Percentiles rank a stretch among this genome's conserved stretches.
These are phyloP conservation scores for Brachyhypopomus occidentalis DNA, from an alignment of 2,113 vertebrate genomes.

Conservation along the genomic window DNA sequence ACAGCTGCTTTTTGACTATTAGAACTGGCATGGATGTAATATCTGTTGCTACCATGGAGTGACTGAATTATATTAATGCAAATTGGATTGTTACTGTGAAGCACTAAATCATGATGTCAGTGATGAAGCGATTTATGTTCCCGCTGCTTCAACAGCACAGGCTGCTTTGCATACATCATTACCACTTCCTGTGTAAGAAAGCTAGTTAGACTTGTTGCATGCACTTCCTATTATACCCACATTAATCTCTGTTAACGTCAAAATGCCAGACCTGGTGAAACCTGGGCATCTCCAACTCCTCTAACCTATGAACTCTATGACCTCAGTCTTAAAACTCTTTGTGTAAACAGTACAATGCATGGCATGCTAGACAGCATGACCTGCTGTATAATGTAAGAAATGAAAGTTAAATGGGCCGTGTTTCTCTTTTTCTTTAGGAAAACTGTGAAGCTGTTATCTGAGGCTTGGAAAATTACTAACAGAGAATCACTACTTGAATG, in stretches of 20 bases:
- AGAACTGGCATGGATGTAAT: neutral
- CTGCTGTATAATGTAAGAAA: neutral
- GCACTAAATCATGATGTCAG: constrained; percentile 23
- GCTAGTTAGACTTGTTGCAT: constrained; percentile 16
- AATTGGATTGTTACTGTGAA: constrained; percentile 15
- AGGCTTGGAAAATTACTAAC: constrained; percentile 71
- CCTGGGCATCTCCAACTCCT: neutral
- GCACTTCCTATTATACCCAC: constrained; percentile 9
- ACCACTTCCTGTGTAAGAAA: constrained; percentile 26
- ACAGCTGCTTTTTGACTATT: neutral
- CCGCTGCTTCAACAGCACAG: neutral
- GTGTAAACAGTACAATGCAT: neutral
- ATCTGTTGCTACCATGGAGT: neutral
- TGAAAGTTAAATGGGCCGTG: neutral
- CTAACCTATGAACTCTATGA: neutral
- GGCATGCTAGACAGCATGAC: no score
- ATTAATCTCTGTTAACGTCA: constrained; percentile 7
- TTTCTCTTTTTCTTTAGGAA: constrained; percentile 62
- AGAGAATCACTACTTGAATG: constrained; percentile 67
- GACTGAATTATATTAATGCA: constrained; percentile 39
- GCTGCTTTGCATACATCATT: constrained; percentile 42
- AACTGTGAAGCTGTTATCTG: constrained; percentile 67
- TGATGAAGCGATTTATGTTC: neutral
- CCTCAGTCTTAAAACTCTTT: neutral
- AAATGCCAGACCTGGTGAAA: neutral